These are phyloP conservation scores for Myrmecophaga tridactyla DNA, from an alignment of 2,113 vertebrate species.

Conservation along the genomic window DNA sequence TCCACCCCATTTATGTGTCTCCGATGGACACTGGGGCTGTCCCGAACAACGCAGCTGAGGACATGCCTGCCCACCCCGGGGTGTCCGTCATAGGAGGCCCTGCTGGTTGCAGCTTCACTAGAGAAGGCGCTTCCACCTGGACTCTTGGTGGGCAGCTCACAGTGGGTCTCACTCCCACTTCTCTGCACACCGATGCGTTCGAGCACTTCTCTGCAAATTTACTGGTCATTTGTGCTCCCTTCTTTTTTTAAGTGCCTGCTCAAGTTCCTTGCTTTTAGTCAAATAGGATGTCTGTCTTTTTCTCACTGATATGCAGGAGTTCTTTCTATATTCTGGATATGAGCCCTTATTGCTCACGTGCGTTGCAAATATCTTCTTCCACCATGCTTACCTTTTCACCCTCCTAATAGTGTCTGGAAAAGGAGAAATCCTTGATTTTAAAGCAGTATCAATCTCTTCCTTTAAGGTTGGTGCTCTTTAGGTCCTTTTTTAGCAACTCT, in stretches of 20 bases:
- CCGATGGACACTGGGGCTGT: accelerated
- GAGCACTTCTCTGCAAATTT: not conserved
- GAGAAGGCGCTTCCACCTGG: not conserved
- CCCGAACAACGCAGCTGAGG: not conserved
- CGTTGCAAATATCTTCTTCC: not conserved
- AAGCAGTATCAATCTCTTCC: not conserved
- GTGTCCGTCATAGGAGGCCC: accelerated
- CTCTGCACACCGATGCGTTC: not conserved
- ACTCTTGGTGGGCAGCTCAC: accelerated
- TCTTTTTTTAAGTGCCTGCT: not conserved
- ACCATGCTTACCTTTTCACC: not conserved
- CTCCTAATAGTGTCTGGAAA: not conserved
- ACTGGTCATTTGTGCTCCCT: not conserved
- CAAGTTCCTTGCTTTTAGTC: not conserved
- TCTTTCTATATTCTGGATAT: not conserved
- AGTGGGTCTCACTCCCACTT: not conserved
- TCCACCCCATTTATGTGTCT: not conserved
- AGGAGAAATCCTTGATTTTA: not conserved
- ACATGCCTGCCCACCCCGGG: accelerated
- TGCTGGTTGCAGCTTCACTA: accelerated
- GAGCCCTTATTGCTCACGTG: not conserved
- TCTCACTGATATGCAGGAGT: not conserved
- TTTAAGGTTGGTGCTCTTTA: not conserved
- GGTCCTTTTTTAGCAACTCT: not conserved
- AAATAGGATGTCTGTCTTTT: not conserved